Percentiles rank a stretch among this genome's conserved stretches.
Evolutionary conservation across 2,113 vertebrate genomes (phyloP).

Genomic region (Plecotus auritus): DNA sequence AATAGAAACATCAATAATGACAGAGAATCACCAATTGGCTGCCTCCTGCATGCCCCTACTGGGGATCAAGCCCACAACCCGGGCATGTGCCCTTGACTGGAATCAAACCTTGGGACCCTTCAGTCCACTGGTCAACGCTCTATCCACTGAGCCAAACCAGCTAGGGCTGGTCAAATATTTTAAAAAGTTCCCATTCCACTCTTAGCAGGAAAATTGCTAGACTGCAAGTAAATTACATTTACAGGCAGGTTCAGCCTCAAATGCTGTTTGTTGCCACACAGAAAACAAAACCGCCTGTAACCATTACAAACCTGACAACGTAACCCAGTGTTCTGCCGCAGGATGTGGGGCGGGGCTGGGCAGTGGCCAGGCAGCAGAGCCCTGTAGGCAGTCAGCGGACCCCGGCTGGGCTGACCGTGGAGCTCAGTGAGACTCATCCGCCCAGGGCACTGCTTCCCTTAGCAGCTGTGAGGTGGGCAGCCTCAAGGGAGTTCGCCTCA

Average conservation of each 20-base stretch:
- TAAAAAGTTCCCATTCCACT: background rate
- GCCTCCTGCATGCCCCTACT: no score
- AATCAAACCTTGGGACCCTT: no score
- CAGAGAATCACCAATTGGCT: background rate
- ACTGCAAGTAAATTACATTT: background rate
- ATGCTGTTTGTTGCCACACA: no score
- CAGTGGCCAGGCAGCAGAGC: no score
- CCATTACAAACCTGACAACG: background rate
- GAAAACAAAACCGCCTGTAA: background rate
- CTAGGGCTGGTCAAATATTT: background rate
- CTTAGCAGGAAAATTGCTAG: background rate
- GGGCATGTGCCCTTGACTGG: no score
- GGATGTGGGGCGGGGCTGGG: background rate
- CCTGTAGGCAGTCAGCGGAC: no score
- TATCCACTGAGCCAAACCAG: background rate
- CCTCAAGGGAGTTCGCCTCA: background rate
- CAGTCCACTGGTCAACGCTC: no score
- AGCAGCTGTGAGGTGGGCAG: background rate
- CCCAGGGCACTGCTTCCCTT: background rate
- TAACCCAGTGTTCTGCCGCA: accelerated
- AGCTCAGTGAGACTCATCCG: background rate
- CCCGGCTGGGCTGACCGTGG: background rate
- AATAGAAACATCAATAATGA: no score
- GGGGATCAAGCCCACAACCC: no score
- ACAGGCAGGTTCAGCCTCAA: background rate